Percentiles rank a stretch among this genome's conserved stretches.
Evolutionary conservation across 2,888 invertebrate species (phyloP).

Genomic region (Eumerus sabulonum): DNA sequence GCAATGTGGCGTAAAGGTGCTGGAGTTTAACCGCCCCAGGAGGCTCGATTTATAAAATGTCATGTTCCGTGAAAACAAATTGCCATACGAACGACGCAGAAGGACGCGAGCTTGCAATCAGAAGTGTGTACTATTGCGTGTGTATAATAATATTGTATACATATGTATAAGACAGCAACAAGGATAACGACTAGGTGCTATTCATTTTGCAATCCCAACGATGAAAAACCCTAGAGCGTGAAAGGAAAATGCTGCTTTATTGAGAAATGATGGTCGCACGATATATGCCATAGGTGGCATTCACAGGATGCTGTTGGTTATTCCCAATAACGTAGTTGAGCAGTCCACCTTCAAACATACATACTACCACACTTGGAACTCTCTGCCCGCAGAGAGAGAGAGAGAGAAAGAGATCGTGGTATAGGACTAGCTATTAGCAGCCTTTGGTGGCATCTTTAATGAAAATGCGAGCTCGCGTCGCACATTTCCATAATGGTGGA

Average conservation of each 20-base stretch:
- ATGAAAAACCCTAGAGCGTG: too few species aligned
- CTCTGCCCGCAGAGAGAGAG: conserved; percentile 10
- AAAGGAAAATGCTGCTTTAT: conserved; percentile 11
- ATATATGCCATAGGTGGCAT: conserved; percentile 17
- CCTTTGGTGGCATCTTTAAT: conserved; percentile 22
- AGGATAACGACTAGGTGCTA: not conserved
- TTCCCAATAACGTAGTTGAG: too few species aligned
- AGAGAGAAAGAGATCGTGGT: too few species aligned
- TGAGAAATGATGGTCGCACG: conserved; percentile 37
- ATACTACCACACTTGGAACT: not conserved
- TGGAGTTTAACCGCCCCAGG: conserved; percentile 59
- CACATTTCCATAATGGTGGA: conserved; percentile 51
- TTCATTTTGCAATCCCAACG: conserved; percentile 4
- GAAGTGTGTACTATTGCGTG: conserved; percentile 25
- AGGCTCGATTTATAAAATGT: conserved; percentile 67
- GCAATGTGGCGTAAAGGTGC: conserved; percentile 36
- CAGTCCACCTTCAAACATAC: conserved; percentile 20
- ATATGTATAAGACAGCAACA: not conserved
- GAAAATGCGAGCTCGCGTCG: conserved; percentile 25
- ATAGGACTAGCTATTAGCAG: conserved; percentile 27
- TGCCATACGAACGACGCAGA: conserved; percentile 21
- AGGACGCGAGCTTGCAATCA: conserved; percentile 3
- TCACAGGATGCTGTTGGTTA: too few species aligned
- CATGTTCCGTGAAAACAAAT: conserved; percentile 66
- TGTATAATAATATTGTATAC: conserved; percentile 2